Evolutionary conservation across 2,888 invertebrate genomes (phyloP).

Genomic region (Neoitamus cyanurus): DNA sequence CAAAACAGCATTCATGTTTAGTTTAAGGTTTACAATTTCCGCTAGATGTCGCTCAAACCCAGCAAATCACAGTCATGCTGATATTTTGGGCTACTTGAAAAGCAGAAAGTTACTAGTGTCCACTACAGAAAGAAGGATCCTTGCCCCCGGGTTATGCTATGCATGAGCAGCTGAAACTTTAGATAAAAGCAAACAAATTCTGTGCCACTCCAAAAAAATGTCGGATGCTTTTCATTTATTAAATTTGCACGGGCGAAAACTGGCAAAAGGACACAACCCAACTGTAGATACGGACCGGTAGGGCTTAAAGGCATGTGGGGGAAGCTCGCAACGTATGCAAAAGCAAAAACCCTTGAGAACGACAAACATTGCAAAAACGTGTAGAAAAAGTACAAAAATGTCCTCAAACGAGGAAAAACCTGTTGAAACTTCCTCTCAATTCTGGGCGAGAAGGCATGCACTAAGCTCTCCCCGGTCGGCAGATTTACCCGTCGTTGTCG

Average conservation of each 20-base stretch:
- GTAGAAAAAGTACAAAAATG: neutral
- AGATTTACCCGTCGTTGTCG: neutral
- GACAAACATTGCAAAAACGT: neutral
- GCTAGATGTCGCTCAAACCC: neutral
- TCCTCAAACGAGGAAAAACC: neutral
- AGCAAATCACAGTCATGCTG: neutral
- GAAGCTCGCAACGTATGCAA: neutral
- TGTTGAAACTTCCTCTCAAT: neutral
- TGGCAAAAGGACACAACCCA: neutral
- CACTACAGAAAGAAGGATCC: neutral
- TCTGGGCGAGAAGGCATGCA: neutral
- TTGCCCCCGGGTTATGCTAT: neutral
- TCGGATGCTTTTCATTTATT: neutral
- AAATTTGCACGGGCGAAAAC: neutral
- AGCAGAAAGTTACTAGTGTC: neutral
- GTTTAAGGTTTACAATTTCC: neutral
- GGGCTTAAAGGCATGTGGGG: neutral
- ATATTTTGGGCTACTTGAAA: neutral
- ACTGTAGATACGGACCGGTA: neutral
- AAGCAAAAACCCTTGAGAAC: neutral
- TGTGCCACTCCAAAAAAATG: neutral
- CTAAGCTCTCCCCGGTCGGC: neutral
- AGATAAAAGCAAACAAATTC: neutral
- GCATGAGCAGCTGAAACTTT: neutral
- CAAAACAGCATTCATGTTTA: neutral